Conservation (phyloP, 2,888 invertebrate genomes). For the Poecilus cupreus region DNA sequence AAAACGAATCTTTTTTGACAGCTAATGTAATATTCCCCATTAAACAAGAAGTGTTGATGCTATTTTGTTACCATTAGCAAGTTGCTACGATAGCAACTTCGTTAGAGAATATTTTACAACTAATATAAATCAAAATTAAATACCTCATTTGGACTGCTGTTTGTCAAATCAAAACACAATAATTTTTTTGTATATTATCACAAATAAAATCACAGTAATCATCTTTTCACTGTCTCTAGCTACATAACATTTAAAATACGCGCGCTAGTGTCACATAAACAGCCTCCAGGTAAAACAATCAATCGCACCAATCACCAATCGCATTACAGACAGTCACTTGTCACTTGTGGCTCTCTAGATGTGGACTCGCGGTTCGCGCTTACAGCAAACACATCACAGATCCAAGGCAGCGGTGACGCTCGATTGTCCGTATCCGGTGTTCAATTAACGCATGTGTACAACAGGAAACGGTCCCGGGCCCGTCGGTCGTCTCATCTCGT, state of each 20-base stretch:
- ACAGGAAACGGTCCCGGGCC: conserved; percentile 56
- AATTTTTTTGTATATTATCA: not conserved
- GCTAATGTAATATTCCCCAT: too few relatives aligned
- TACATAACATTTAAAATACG: not conserved
- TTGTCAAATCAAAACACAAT: not conserved
- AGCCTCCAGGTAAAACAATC: conserved; percentile 18
- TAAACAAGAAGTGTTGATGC: too few relatives aligned
- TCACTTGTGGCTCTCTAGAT: not conserved
- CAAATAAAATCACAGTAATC: not conserved
- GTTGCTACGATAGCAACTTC: too few relatives aligned
- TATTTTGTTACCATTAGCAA: too few relatives aligned
- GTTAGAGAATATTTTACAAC: too few relatives aligned
- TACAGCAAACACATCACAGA: conserved; percentile 20
- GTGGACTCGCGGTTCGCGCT: not conserved
- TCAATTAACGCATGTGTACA: conserved; percentile 69
- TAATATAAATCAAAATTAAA: too few relatives aligned
- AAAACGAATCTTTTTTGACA: too few relatives aligned
- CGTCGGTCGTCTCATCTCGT: conserved; percentile 32
- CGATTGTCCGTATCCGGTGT: conserved; percentile 73
- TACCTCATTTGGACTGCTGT: conserved; percentile 5
- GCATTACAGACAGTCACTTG: not conserved
- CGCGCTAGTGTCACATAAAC: not conserved
- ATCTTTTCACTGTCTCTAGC: not conserved
- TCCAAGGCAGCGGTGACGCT: conserved; percentile 61
- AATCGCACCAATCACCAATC: conserved; percentile 28